Evolutionary conservation across 2,888 invertebrate species (phyloP).

Genomic region (Pimpla rufipes): DNA sequence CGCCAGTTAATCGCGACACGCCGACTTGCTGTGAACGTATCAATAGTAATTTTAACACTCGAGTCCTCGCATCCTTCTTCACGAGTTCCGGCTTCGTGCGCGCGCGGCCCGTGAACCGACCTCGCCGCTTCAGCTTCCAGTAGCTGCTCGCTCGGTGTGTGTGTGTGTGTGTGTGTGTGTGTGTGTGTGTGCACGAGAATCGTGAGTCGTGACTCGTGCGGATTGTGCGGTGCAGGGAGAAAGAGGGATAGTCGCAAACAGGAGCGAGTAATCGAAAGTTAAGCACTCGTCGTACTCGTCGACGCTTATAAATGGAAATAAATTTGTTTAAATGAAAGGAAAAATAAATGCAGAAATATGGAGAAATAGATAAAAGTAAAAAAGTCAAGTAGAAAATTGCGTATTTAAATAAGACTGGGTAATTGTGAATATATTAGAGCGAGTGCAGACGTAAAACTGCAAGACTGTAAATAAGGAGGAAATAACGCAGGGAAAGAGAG

Average conservation of each 20-base stretch:
- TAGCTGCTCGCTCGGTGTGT: conserved; percentile 8
- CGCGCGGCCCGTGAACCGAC: conserved; percentile 12
- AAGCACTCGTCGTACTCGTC: background rate
- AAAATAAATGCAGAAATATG: background rate
- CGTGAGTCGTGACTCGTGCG: conserved; percentile 21
- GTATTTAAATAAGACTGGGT: no score
- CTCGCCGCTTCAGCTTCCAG: background rate
- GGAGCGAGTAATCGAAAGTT: conserved; percentile 36
- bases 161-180: no score
- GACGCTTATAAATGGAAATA: background rate
- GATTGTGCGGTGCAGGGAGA: no score
- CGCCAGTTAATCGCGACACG: conserved; percentile 51
- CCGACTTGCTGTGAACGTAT: conserved; percentile 33
- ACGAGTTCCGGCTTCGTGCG: conserved; percentile 31
- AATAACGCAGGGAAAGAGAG: conserved; percentile 14
- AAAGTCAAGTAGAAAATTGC: background rate
- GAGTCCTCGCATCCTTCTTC: conserved; percentile 44
- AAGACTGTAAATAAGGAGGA: conserved; percentile 3
- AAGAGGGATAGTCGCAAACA: conserved; percentile 23
- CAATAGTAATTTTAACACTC: conserved; percentile 41
- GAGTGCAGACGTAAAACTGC: background rate
- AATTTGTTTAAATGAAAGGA: background rate
- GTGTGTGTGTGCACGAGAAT: conserved; percentile 34
- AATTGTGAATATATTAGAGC: background rate
- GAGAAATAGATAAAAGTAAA: background rate